Evolutionary conservation across 2,888 invertebrate species (phyloP), one percentile per base, ranked within the genome.

Genomic region (Morpho deidamia): DNA sequence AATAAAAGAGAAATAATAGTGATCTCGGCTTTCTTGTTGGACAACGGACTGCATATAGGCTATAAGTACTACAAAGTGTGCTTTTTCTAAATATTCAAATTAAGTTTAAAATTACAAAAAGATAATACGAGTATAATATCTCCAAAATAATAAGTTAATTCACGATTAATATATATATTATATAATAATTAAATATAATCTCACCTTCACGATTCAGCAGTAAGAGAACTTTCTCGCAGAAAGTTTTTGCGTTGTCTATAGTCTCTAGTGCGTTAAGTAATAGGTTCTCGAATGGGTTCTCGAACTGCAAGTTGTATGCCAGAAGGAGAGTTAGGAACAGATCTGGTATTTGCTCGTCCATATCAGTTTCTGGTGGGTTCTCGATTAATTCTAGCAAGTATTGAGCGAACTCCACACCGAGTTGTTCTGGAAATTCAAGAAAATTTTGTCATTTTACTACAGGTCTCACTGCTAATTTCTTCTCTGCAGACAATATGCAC

Each of bases 181-280:
- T n/a, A n/a, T n/a, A n/a, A n/a, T n/a, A n/a, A n/a, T n/a, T n/a
- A n/a, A n/a, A n/a, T n/a, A n/a, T 5, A 23, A 23, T 39, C 11
- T 78, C 79, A 96, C 96, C 97, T 94, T 97, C 98, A 69, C 98
- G 92, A 78, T 98, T 98, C 8, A 98, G 91, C 48, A 98, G 88
- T 51, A 97, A 83, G 45, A 98, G 89, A 47, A 97, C 92, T 82
- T 97, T 98, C 78, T 98, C 97, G 4, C 97, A 97, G 71, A 98
- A 96, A 0, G 92, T 93, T 83, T 97, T 97, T 0, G 97, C 96
- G 45, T 93, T 92, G 41, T 93, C 91, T 58, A 92, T 81, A 50
- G 92, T 91, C 65, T 93, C 93, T 66, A 96, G 82, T 0, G 94
- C 93, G 62, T 92, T 92, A 11, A 96, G 80, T 9, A 95, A 91